Conservation (phyloP, 2,888 invertebrate genomes). For the Epinotia demarniana region DNA sequence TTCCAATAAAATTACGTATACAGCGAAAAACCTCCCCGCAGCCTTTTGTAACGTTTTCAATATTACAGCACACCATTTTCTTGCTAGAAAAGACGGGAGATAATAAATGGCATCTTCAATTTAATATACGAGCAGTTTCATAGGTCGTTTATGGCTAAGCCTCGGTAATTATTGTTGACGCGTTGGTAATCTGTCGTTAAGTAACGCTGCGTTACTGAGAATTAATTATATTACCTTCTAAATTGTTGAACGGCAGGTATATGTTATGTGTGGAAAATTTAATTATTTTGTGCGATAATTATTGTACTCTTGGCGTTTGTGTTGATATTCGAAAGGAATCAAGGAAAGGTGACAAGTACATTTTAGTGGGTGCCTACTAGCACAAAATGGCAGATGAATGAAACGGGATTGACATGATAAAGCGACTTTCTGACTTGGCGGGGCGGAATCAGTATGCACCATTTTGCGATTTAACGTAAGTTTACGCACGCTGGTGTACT, state of each 20-base stretch:
- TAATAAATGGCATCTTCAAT: constrained; percentile 34
- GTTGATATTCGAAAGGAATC: not conserved
- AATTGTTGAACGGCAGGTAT: constrained; percentile 19
- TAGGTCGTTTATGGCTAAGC: constrained; percentile 41
- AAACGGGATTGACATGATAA: not conserved
- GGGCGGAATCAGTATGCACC: too few species aligned
- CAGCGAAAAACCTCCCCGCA: not conserved
- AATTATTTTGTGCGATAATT: not conserved
- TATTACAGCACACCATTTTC: not conserved
- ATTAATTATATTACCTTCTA: constrained; percentile 40
- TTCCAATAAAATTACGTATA: too few species aligned
- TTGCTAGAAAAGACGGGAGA: not conserved
- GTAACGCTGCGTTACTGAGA: constrained; percentile 41
- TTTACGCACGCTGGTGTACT: too few species aligned
- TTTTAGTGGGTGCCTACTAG: not conserved
- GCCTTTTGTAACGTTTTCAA: not conserved
- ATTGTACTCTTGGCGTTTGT: not conserved
- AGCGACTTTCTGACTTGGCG: not conserved
- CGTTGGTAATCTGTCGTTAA: constrained; percentile 43
- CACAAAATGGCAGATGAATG: not conserved
- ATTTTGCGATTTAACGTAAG: too few species aligned
- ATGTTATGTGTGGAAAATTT: constrained; percentile 2
- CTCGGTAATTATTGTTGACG: constrained; percentile 42
- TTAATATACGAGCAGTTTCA: constrained; percentile 38
- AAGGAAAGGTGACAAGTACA: not conserved